These are phyloP conservation scores for Eciton burchellii DNA, from an alignment of 1,140 invertebrate species.

Conservation along the genomic window DNA sequence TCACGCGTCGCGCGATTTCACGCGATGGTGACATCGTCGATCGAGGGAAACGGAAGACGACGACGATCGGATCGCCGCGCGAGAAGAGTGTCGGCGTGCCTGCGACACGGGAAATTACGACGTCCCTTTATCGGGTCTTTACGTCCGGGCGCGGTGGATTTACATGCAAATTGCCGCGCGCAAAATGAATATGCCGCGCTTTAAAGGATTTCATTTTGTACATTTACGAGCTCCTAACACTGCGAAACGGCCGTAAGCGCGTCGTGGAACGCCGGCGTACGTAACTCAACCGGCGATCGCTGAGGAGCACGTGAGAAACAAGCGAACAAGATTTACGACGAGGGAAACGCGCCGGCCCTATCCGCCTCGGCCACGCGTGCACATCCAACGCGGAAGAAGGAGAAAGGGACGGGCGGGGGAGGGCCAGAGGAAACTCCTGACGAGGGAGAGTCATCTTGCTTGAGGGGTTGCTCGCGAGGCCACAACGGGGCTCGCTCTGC, in stretches of 20 bases:
- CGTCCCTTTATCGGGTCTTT: conserved; percentile 35
- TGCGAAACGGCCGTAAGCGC: conserved; percentile 45
- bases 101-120: conserved; percentile 46
- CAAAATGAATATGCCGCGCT: conserved; percentile 67
- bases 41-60: neutral
- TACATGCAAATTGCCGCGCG: conserved; percentile 67
- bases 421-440: neutral
- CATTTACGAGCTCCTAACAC: conserved; percentile 71
- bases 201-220: conserved; percentile 73
- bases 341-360: conserved; percentile 65
- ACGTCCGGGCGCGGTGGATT: conserved; percentile 48
- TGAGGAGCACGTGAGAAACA: conserved; percentile 74
- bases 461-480: conserved; percentile 65
- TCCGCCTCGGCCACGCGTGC: conserved; percentile 40
- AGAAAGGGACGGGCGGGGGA: too few relatives aligned
- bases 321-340: conserved; percentile 76
- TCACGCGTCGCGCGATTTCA: too few relatives aligned
- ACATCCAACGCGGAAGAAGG: conserved; percentile 69
- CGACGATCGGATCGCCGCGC: neutral
- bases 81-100: neutral
- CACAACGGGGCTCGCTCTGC: conserved; percentile 70
- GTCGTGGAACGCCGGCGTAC: conserved; percentile 40
- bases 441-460: conserved; percentile 60
- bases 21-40: neutral
- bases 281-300: conserved; percentile 73